phyloP scores from a whole-genome alignment of 2,888 invertebrate genomes.

The Epinotia demarniana region DNA sequence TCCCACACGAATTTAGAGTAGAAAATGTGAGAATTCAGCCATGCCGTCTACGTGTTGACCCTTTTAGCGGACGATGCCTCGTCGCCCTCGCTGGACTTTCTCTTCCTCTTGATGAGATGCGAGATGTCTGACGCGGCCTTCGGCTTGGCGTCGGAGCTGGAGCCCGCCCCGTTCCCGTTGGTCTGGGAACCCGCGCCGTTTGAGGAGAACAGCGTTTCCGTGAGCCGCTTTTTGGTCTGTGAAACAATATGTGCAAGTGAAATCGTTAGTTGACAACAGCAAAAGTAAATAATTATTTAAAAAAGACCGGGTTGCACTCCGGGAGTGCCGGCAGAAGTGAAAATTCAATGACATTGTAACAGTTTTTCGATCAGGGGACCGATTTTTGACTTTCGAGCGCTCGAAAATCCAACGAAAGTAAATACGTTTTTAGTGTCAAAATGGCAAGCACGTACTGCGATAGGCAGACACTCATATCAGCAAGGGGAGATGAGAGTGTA shows the following conservation, averaged over 20 bases:
- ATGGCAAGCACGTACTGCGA: too few relatives aligned
- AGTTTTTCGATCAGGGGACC: too few relatives aligned
- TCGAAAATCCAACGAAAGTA: too few relatives aligned
- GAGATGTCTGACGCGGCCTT: slow-evolving; percentile 91
- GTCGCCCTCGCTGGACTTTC: slow-evolving; percentile 87
- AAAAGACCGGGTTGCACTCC: too few relatives aligned
- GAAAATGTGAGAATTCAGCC: not conserved
- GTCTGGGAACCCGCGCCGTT: slow-evolving; percentile 63
- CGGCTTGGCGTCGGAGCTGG: slow-evolving; percentile 61
- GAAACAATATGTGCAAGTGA: slow-evolving; percentile 42
- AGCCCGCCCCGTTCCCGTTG: slow-evolving; percentile 48
- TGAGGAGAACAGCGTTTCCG: slow-evolving; percentile 67
- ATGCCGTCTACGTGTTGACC: slow-evolving; percentile 68
- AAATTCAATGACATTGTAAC: too few relatives aligned
- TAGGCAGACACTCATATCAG: too few relatives aligned
- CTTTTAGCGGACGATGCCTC: slow-evolving; percentile 86
- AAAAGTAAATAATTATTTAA: too few relatives aligned
- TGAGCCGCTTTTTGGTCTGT: slow-evolving; percentile 76
- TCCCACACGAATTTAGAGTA: slow-evolving; percentile 7
- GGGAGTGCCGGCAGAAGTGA: too few relatives aligned
- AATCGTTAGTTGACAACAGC: too few relatives aligned
- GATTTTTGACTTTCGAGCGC: too few relatives aligned
- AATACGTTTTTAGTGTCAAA: too few relatives aligned
- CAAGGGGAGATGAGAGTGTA: too few relatives aligned
- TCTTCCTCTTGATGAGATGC: slow-evolving; percentile 91